Conservation (phyloP, 2,113 vertebrate species). For the Cranoglanis bouderius region DNA sequence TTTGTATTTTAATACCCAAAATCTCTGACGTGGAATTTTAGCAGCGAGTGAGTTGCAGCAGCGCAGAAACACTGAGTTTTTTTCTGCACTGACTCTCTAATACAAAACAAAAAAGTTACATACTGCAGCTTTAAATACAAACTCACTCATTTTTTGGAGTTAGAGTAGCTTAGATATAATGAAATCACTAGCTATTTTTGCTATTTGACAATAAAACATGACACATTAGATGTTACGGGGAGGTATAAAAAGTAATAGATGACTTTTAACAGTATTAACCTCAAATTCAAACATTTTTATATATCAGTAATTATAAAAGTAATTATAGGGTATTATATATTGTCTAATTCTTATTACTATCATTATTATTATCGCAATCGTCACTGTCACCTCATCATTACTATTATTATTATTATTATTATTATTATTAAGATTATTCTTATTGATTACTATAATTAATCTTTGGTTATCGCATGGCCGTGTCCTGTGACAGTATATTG, state of each 20-base stretch:
- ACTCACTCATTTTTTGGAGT: constrained; percentile 50
- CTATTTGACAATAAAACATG: constrained; percentile 64
- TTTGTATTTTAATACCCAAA: not conserved
- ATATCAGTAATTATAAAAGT: constrained; percentile 38
- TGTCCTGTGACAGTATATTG: constrained; percentile 77
- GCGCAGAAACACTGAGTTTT: not conserved
- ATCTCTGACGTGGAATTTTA: not conserved
- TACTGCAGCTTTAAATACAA: constrained; percentile 57
- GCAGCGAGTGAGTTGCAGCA: not conserved
- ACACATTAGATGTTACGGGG: constrained; percentile 45
- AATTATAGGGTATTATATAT: constrained; percentile 51
- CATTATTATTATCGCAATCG: constrained; percentile 23
- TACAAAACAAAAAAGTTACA: constrained; percentile 10
- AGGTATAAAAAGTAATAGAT: constrained; percentile 47
- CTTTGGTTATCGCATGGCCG: constrained; percentile 72
- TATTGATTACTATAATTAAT: constrained; percentile 57
- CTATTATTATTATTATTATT: constrained; percentile 33
- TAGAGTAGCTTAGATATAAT: constrained; percentile 66
- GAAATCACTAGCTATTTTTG: constrained; percentile 73
- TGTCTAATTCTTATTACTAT: constrained; percentile 41
- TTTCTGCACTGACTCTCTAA: not conserved
- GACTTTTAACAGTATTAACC: constrained; percentile 58
- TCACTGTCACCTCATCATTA: constrained; percentile 35
- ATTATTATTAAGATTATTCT: constrained; percentile 41
- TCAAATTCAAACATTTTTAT: constrained; percentile 50